Percentiles rank a stretch among this genome's conserved stretches.
phyloP scores from a whole-genome alignment of 2,888 invertebrate genomes.

The Chymomyza caudatula region DNA sequence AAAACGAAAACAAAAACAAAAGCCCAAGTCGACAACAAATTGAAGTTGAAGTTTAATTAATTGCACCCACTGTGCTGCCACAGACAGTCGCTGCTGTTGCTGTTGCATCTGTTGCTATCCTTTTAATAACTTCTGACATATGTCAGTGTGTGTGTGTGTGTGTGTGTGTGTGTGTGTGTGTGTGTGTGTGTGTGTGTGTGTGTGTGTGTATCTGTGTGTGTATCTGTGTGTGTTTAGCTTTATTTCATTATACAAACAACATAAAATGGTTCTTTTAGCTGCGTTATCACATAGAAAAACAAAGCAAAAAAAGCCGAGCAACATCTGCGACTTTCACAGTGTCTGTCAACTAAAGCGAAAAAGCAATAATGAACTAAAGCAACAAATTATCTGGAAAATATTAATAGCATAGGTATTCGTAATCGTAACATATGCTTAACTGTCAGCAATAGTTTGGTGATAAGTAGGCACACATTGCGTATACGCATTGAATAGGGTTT shows the following conservation, averaged over 20 bases:
- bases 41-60: not conserved
- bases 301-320: not conserved
- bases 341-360: not conserved
- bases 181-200: not conserved
- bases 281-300: not conserved
- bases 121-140: not conserved
- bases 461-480: not conserved
- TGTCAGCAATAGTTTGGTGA: not conserved
- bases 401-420: not conserved
- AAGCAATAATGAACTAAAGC: not conserved
- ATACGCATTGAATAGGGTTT: not conserved
- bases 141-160: slow-evolving; percentile 2
- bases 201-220: slow-evolving; percentile 4
- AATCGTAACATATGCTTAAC: not conserved
- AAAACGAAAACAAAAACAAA: not conserved
- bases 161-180: not conserved
- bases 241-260: not conserved
- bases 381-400: not conserved
- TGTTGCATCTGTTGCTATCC: not conserved
- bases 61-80: not conserved
- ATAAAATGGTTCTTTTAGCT: not conserved
- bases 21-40: not conserved
- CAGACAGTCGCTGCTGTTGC: not conserved
- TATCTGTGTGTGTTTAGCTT: not conserved
- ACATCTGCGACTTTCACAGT: not conserved